Base-by-base conservation (phyloP, 2,113 vertebrate species). In the Panthera uncia region DNA sequence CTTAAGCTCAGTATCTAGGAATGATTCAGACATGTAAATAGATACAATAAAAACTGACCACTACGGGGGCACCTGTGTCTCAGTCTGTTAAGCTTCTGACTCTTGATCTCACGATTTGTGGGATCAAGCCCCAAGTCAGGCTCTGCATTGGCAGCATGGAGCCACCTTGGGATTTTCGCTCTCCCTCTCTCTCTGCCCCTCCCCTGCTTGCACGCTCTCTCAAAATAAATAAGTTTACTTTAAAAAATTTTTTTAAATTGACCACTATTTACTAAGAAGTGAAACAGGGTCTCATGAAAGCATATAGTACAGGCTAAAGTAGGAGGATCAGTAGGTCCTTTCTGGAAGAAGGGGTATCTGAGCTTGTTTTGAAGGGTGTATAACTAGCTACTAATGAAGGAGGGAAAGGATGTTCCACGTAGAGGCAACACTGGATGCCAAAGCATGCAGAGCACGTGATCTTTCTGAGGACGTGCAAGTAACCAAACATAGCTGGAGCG, bases 1-100 rank as follows among this genome's bases (percentile, higher is more conserved):
- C 48, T 92, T 63, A 65, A 82, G 21, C 71, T 86, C 71, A 95
- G 93, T 81, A 89, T 81, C 81, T 76, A 85, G 29, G 29, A 95
- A 89, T 13, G 25, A 73, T 48, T 85, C 74, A 73, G 27, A 81
- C 7, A 63, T 63, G 21, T 79, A 33, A 79, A 55, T 3, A 76
- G 10, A 73, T 8, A 61, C 4, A 93, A 91, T 16, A 82, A 76
- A 68, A 93, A 88, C 29, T 50, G 85, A 55, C 5, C 41, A 33
- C 57, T 61, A 21, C 21, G 8, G 57, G 57, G 21, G 57, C 21
- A 61, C 57, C 57, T 61, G 57, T 61, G 57, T 21, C 57, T 61
- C 57, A 23, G 57, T 19, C 21, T 61, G 57, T 23, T 61, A 23
- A 61, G 21, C 21, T 61, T 61, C 57, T 18, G 7, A 61, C 21